phyloP scores from a whole-genome alignment of 2,797 vertebrate species.

The Halcyon smyrnensis region DNA sequence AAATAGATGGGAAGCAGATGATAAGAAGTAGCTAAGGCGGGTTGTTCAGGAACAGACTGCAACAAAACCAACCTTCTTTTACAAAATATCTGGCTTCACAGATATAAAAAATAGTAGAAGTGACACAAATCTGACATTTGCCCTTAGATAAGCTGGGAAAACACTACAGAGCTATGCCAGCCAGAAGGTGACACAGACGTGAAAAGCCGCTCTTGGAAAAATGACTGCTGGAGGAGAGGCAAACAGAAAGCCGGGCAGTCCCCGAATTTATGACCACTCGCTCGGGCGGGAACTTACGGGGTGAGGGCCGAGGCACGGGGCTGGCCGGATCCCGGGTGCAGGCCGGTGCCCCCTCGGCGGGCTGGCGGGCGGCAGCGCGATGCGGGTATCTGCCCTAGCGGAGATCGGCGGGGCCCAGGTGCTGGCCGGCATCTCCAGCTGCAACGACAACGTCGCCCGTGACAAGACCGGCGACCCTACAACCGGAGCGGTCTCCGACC shows the following conservation, averaged over 20 bases:
- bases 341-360: background rate
- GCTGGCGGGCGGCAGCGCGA: background rate
- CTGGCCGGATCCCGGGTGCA: background rate
- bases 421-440: slow-evolving; percentile 19
- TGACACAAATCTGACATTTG: background rate
- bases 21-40: background rate
- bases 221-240: background rate
- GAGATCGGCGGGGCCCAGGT: background rate
- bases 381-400: background rate
- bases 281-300: background rate
- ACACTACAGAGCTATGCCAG: background rate
- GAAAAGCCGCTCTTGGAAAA: background rate
- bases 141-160: background rate
- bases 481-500: background rate
- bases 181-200: background rate
- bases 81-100: background rate
- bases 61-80: background rate
- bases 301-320: background rate
- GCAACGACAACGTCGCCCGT: background rate
- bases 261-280: fast-evolving
- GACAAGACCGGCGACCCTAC: background rate
- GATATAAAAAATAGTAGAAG: background rate
- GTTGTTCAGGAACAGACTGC: background rate
- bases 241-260: background rate
- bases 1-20: background rate